Percentiles rank a stretch among this genome's conserved stretches.
Evolutionary conservation across 2,888 invertebrate genomes (phyloP).

Genomic region (Acanthopleura granulata): DNA sequence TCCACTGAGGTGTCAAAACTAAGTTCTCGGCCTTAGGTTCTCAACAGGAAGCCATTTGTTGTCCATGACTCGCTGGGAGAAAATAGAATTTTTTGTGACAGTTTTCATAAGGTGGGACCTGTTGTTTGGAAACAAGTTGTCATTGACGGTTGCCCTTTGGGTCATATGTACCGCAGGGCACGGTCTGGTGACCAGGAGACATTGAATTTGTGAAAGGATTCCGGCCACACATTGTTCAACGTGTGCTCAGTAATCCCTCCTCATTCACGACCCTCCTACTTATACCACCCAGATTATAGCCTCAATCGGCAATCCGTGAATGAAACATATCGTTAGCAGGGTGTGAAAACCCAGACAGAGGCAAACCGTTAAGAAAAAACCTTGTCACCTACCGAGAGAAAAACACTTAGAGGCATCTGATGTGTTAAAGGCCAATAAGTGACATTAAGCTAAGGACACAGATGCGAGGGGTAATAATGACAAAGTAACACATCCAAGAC

Average conservation of each 20-base stretch:
- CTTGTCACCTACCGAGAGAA: neutral
- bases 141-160: neutral
- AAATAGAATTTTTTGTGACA: neutral
- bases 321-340: slow-evolving; percentile 2
- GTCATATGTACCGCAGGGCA: neutral
- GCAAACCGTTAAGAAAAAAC: neutral
- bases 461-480: too few species aligned
- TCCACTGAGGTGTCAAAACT: too few species aligned
- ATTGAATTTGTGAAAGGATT: neutral
- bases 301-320: neutral
- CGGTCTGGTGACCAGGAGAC: neutral
- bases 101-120: neutral
- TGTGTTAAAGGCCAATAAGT: neutral
- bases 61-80: neutral
- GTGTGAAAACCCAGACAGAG: neutral
- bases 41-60: neutral
- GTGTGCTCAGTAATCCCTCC: neutral
- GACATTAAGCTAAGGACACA: too few species aligned
- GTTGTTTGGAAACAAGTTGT: slow-evolving; percentile 4
- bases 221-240: neutral
- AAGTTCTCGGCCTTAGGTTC: too few species aligned
- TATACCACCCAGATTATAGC: neutral
- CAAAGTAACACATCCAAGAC: too few species aligned
- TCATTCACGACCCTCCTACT: neutral
- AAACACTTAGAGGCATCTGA: neutral